Percentiles rank a stretch among this genome's conserved stretches.
These are phyloP conservation scores for Oncorhynchus gorbuscha DNA, from an alignment of 2,113 vertebrate genomes.

Conservation along the genomic window DNA sequence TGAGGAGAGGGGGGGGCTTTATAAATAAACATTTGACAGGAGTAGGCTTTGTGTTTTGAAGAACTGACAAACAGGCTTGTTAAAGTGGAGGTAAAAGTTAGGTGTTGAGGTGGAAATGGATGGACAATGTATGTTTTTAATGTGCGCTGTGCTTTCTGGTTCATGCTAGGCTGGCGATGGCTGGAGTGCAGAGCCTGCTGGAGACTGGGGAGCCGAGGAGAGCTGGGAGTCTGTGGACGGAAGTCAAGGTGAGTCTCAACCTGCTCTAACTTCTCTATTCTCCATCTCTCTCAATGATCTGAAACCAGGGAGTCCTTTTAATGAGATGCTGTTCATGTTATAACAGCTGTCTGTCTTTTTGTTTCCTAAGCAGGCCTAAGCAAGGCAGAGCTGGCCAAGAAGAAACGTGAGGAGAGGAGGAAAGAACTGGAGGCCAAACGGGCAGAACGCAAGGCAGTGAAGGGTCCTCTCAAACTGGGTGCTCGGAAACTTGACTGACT, in stretches of 20 bases:
- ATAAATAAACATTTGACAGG: not conserved
- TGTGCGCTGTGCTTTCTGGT: constrained; percentile 4
- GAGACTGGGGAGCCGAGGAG: constrained; percentile 81
- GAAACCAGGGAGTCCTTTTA: too few species aligned
- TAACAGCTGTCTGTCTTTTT: not conserved
- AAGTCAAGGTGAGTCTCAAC: constrained; percentile 72
- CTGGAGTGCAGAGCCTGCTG: constrained; percentile 63
- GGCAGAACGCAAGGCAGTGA: constrained; percentile 84
- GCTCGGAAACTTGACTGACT: constrained; percentile 85
- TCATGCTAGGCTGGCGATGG: constrained; percentile 59
- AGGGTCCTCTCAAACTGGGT: constrained; percentile 88
- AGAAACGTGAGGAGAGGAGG: constrained; percentile 86
- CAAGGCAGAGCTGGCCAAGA: constrained; percentile 84
- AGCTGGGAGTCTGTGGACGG: constrained; percentile 87
- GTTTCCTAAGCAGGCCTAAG: constrained; percentile 62
- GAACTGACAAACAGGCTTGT: too few species aligned
- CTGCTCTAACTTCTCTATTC: too few species aligned
- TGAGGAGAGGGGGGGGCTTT: constrained; percentile 40
- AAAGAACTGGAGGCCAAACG: constrained; percentile 86
- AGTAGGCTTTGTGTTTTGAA: not conserved
- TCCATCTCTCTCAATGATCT: too few species aligned
- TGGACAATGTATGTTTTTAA: constrained; percentile 1
- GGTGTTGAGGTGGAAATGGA: too few species aligned
- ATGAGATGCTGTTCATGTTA: not conserved
- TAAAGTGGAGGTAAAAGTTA: too few species aligned